These are phyloP conservation scores for Schizaphis graminum DNA, from an alignment of 2,888 invertebrate species.

Conservation along the genomic window DNA sequence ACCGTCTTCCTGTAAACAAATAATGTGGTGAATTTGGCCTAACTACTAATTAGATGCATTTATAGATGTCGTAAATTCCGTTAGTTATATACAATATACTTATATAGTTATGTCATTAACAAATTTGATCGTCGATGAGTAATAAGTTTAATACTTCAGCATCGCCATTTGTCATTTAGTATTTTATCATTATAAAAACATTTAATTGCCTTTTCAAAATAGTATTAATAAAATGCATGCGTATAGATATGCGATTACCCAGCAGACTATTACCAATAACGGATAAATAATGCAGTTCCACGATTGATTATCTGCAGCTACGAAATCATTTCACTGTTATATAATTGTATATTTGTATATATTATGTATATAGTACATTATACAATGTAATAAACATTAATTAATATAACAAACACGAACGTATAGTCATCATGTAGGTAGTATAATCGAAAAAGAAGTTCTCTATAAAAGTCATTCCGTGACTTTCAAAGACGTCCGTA, in stretches of 20 bases:
- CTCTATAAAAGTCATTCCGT: background rate
- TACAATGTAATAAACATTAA: background rate
- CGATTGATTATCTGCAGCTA: background rate
- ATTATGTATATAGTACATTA: background rate
- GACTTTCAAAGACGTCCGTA: background rate
- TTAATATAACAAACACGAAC: background rate
- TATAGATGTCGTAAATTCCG: conserved; percentile 10
- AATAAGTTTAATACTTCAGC: background rate
- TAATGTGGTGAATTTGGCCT: conserved; percentile 6
- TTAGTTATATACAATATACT: background rate
- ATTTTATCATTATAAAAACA: background rate
- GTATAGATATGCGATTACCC: background rate
- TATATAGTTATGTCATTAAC: background rate
- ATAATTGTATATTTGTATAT: background rate
- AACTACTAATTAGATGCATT: conserved; percentile 27
- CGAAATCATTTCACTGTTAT: background rate
- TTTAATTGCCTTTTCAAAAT: background rate
- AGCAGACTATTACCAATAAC: background rate
- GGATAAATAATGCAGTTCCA: background rate
- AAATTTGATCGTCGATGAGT: background rate
- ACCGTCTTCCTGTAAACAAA: conserved; percentile 62
- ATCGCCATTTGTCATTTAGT: background rate
- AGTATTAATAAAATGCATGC: background rate
- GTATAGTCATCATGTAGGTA: background rate
- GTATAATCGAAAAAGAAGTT: background rate